Conservation (phyloP, 2,797 vertebrate genomes). For the Sphenodon punctatus region DNA sequence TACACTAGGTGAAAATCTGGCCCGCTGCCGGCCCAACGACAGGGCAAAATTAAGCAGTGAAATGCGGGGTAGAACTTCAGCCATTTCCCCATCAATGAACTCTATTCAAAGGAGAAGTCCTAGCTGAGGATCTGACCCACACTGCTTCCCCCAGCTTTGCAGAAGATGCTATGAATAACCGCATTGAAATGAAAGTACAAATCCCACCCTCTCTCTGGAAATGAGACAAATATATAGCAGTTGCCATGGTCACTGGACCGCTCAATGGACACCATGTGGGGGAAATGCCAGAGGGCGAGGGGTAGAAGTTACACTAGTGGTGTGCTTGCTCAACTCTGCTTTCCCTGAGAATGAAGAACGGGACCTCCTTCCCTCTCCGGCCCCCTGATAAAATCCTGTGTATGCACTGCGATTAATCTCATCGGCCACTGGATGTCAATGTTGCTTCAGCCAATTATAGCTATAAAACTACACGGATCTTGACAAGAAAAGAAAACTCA, state of each 20-base stretch:
- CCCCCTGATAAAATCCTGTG: fast-evolving
- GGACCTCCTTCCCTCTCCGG: not conserved
- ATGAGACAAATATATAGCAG: not conserved
- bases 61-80: not conserved
- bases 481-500: not conserved
- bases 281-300: not conserved
- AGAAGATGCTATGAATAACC: fast-evolving
- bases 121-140: fast-evolving
- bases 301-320: fast-evolving
- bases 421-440: constrained; percentile 81
- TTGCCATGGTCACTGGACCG: not conserved
- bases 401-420: constrained; percentile 71
- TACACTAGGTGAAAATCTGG: fast-evolving
- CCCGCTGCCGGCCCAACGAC: not conserved
- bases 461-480: not conserved
- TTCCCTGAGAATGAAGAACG: not conserved
- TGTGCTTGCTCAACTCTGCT: not conserved
- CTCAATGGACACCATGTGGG: not conserved
- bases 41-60: not conserved
- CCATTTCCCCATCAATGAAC: fast-evolving
- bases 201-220: not conserved
- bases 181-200: fast-evolving
- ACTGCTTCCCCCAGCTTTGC: fast-evolving
- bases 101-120: not conserved
- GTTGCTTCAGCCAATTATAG: constrained; percentile 72